These are phyloP conservation scores for Thaumetopoea pityocampa DNA, from an alignment of 1,140 invertebrate genomes.

Conservation along the genomic window DNA sequence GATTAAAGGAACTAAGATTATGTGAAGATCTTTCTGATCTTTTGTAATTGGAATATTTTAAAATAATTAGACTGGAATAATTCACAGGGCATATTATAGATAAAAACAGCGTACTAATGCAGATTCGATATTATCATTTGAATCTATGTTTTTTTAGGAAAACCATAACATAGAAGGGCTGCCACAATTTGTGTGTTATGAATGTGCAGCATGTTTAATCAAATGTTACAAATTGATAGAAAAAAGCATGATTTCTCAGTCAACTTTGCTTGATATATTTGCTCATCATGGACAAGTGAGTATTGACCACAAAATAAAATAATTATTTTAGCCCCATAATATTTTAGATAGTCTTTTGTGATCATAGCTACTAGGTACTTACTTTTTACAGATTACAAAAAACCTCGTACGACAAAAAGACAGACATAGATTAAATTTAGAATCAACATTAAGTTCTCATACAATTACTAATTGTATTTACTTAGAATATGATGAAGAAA, in stretches of 20 bases:
- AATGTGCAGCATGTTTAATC: slow-evolving; percentile 16
- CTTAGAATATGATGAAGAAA: slow-evolving; percentile 14
- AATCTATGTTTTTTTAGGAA: slow-evolving; percentile 14
- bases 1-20: too few species aligned
- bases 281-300: slow-evolving; percentile 24
- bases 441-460: slow-evolving; percentile 7
- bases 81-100: neutral
- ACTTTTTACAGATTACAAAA: slow-evolving; percentile 21
- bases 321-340: neutral
- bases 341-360: too few species aligned
- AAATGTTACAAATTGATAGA: slow-evolving; percentile 21
- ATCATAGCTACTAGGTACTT: slow-evolving; percentile 1
- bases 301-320: neutral
- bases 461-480: slow-evolving; percentile 2
- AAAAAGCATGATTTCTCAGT: slow-evolving; percentile 20
- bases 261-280: slow-evolving; percentile 26
- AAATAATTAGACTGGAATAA: too few species aligned
- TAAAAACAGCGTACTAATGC: too few species aligned
- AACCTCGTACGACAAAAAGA: slow-evolving; percentile 9
- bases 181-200: slow-evolving; percentile 25
- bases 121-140: too few species aligned
- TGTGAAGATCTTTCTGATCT: too few species aligned
- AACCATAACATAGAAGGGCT: slow-evolving; percentile 21
- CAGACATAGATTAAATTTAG: slow-evolving; percentile 18
- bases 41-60: too few species aligned